A percentile compares a stretch with the other conserved stretches of the same genome.
These are phyloP conservation scores for Trichogramma dendrolimi DNA, from an alignment of 2,888 invertebrate species.

Conservation along the genomic window DNA sequence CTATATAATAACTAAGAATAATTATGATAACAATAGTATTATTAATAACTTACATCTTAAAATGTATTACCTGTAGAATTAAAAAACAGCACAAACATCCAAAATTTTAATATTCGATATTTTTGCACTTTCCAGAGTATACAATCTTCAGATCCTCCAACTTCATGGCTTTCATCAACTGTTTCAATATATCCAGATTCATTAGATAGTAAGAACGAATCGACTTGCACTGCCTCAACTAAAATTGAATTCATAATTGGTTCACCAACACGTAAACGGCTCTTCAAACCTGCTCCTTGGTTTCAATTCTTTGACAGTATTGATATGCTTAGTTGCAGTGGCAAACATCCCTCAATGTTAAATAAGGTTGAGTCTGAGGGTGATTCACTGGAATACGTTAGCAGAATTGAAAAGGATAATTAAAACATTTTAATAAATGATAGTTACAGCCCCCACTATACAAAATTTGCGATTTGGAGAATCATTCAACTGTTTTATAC, in stretches of 20 bases:
- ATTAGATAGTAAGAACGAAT: slow-evolving; percentile 44
- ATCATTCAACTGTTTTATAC: no score
- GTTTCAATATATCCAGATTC: slow-evolving; percentile 54
- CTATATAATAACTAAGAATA: no score
- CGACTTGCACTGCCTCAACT: slow-evolving; percentile 51
- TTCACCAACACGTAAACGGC: slow-evolving; percentile 47
- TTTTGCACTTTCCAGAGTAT: slow-evolving; percentile 23
- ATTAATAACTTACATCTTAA: not conserved
- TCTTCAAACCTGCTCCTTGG: slow-evolving; percentile 53
- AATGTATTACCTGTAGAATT: not conserved
- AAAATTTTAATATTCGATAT: not conserved
- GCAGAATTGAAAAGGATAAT: not conserved
- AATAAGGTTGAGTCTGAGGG: slow-evolving; percentile 59
- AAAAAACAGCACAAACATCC: not conserved
- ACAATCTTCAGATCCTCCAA: slow-evolving; percentile 42
- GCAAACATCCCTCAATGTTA: slow-evolving; percentile 51
- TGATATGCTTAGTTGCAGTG: slow-evolving; percentile 51
- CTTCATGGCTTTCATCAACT: slow-evolving; percentile 47
- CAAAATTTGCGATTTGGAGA: no score
- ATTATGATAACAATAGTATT: no score
- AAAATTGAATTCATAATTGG: slow-evolving; percentile 55
- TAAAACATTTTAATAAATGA: not conserved
- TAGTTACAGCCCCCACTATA: no score
- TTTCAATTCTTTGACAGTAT: slow-evolving; percentile 65
- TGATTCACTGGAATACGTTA: slow-evolving; percentile 55